phyloP scores from a whole-genome alignment of 2,797 vertebrate species.

The Arctocebus calabarensis region DNA sequence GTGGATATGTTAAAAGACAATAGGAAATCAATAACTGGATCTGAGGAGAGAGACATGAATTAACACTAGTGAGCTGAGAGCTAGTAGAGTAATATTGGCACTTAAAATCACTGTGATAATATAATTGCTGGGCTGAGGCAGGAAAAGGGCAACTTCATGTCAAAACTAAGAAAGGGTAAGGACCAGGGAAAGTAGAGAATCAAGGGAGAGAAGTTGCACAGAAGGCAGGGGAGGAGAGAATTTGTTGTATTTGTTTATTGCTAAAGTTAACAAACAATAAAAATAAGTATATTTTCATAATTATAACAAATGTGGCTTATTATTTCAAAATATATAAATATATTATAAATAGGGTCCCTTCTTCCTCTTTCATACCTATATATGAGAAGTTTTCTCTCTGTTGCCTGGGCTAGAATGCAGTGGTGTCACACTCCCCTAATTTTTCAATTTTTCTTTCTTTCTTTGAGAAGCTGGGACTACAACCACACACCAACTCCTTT shows the following conservation, averaged over 20 bases:
- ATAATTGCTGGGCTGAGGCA: background rate
- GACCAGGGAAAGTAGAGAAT: background rate
- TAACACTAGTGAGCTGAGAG: background rate
- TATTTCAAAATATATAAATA: slow-evolving; percentile 47
- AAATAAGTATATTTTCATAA: slow-evolving; percentile 25
- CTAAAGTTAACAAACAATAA: slow-evolving; percentile 2
- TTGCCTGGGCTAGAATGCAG: no score
- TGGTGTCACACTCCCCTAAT: no score
- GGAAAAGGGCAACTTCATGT: background rate
- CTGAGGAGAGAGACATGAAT: background rate
- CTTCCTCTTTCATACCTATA: background rate
- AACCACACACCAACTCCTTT: background rate
- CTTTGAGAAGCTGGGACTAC: background rate
- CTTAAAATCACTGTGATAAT: background rate
- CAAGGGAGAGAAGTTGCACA: background rate
- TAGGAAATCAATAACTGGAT: background rate
- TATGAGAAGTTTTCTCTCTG: no score
- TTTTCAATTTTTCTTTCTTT: no score
- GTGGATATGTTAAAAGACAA: background rate
- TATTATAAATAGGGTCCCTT: background rate
- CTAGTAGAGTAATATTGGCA: background rate
- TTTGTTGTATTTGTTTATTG: background rate
- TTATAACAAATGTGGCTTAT: background rate
- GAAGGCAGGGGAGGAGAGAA: background rate
- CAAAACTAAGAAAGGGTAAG: background rate